These are phyloP conservation scores for Nymphalis urticae DNA, from an alignment of 2,888 invertebrate genomes.

Conservation along the genomic window DNA sequence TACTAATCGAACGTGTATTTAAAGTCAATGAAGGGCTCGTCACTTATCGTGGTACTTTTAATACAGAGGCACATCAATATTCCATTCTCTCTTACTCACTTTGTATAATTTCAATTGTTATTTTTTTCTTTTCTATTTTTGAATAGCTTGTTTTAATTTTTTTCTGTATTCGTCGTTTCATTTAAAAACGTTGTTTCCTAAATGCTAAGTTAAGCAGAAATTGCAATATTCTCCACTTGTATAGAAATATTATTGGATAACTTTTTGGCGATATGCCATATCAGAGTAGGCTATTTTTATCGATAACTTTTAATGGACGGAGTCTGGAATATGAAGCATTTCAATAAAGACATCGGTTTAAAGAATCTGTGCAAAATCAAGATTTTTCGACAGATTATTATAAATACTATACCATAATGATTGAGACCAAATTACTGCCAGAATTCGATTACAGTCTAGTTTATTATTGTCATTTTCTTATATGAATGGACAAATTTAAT, in stretches of 20 bases:
- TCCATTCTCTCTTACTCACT: too few relatives aligned
- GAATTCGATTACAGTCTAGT: not conserved
- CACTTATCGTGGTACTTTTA: not conserved
- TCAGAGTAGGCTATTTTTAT: conserved; percentile 4
- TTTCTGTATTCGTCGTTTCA: conserved; percentile 2
- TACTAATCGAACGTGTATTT: conserved; percentile 17
- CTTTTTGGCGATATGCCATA: conserved; percentile 20
- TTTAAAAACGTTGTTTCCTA: not conserved
- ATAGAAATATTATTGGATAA: conserved; percentile 17
- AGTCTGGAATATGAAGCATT: not conserved
- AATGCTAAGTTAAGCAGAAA: conserved; percentile 12
- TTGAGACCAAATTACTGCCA: not conserved
- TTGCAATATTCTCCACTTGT: conserved; percentile 2
- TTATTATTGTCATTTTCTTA: not conserved
- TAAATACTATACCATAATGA: not conserved
- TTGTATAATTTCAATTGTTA: not conserved
- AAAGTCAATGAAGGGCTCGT: not conserved
- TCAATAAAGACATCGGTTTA: not conserved
- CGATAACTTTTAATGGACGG: not conserved
- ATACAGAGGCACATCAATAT: too few relatives aligned
- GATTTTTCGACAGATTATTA: too few relatives aligned
- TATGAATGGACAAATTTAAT: too few relatives aligned
- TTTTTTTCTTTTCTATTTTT: not conserved
- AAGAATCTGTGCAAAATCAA: too few relatives aligned
- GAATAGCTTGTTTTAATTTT: not conserved